Conservation (phyloP, 2,797 vertebrate genomes). For the Novumbra hubbsi region DNA sequence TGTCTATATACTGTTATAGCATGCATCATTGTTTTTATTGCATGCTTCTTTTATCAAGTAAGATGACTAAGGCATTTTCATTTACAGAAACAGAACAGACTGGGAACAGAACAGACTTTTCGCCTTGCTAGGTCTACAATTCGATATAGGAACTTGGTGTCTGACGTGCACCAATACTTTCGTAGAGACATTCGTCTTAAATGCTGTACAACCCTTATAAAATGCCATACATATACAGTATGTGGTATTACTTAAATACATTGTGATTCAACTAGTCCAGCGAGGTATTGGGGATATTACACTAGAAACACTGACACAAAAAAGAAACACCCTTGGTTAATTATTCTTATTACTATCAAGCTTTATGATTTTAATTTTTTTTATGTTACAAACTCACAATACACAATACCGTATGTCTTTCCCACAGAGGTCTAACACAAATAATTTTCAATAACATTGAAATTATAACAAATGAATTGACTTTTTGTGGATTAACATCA, state of each 20-base stretch:
- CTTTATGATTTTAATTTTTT: neutral
- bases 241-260: neutral
- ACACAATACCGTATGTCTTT: neutral
- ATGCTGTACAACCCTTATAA: neutral
- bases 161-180: neutral
- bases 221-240: neutral
- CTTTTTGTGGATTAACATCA: conserved; percentile 27
- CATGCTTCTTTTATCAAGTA: too few species aligned
- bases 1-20: conserved; percentile 4
- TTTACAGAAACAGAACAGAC: too few species aligned
- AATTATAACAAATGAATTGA: conserved; percentile 15
- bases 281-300: neutral
- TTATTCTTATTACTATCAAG: neutral
- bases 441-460: conserved; percentile 18
- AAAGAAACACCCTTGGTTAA: neutral
- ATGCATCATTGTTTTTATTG: too few species aligned
- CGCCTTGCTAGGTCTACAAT: too few species aligned
- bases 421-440: conserved; percentile 6
- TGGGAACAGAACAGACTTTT: too few species aligned
- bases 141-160: too few species aligned
- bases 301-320: neutral
- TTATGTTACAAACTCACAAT: neutral
- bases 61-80: too few species aligned
- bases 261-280: neutral
- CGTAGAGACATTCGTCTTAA: neutral